Percentiles rank a stretch among this genome's conserved stretches.
Evolutionary conservation across 2,113 vertebrate genomes (phyloP).

Genomic region (Takifugu bimaculatus): DNA sequence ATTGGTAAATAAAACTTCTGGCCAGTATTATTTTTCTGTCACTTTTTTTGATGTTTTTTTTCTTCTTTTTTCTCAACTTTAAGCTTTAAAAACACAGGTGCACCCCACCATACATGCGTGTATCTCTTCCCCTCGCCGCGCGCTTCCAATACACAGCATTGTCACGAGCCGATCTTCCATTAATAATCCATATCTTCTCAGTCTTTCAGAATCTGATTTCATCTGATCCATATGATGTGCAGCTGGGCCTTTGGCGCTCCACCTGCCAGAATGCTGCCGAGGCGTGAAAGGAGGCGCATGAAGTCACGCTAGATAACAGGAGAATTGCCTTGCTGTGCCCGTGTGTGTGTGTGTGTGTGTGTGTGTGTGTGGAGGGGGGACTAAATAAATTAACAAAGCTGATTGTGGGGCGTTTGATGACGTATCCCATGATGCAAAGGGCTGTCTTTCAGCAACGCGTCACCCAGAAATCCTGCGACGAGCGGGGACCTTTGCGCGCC

Average conservation of each 20-base stretch:
- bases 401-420: constrained; percentile 32
- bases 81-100: constrained; percentile 20
- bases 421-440: constrained; percentile 12
- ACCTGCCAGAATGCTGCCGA: constrained; percentile 23
- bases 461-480: not conserved
- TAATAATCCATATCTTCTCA: constrained; percentile 44
- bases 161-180: constrained; percentile 11
- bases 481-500: constrained; percentile 32
- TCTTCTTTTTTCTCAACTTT: constrained; percentile 21
- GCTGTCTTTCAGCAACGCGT: constrained; percentile 11
- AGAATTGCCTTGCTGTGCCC: constrained; percentile 15
- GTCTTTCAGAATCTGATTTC: constrained; percentile 48
- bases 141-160: not conserved
- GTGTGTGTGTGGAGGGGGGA: constrained; percentile 4
- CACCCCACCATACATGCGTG: constrained; percentile 1
- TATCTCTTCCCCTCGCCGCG: not conserved
- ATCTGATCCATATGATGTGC: constrained; percentile 31
- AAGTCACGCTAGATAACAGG: constrained; percentile 8
- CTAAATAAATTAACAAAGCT: constrained; percentile 55
- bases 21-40: constrained; percentile 47
- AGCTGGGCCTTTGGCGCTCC: constrained; percentile 29
- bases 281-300: constrained; percentile 24
- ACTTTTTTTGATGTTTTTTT: constrained; percentile 3
- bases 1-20: constrained; percentile 67
- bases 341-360: no score